These are phyloP conservation scores for Holothuria scabra DNA, from an alignment of 53 echinoderm and acorn worm genomes.

Conservation along the genomic window DNA sequence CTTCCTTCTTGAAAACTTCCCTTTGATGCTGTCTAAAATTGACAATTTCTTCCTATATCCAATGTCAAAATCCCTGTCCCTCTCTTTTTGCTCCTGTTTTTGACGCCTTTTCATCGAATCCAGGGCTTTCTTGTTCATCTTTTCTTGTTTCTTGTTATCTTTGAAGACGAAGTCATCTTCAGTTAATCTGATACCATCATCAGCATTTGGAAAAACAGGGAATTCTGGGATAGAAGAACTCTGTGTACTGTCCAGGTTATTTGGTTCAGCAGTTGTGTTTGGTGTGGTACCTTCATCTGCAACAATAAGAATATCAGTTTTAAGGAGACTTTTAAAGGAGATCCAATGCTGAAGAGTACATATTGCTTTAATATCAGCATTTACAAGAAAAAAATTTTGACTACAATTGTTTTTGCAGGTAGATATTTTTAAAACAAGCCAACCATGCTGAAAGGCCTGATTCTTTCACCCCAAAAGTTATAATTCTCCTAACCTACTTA, in stretches of 20 bases:
- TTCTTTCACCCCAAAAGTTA: too few species aligned
- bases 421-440: too few species aligned
- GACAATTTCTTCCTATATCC: constrained; percentile 23
- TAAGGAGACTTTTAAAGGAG: too few species aligned
- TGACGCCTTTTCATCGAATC: constrained; percentile 46
- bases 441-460: too few species aligned
- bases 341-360: too few species aligned
- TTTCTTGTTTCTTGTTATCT: constrained; percentile 34
- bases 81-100: constrained; percentile 44
- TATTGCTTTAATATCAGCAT: too few species aligned
- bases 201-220: too few species aligned
- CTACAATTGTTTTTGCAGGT: too few species aligned
- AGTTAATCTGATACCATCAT: too few species aligned
- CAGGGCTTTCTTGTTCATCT: constrained; percentile 48
- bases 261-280: constrained; percentile 2
- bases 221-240: background rate
- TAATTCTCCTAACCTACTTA: too few species aligned
- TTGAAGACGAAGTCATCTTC: background rate
- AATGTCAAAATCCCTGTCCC: constrained; percentile 49
- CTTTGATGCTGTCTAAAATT: background rate
- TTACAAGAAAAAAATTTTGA: too few species aligned
- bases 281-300: constrained; percentile 9
- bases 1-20: constrained; percentile 39
- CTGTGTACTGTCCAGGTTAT: background rate
- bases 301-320: too few species aligned